These are phyloP conservation scores for Pseudococcus viburni DNA, from an alignment of 2,888 invertebrate species.

Conservation along the genomic window DNA sequence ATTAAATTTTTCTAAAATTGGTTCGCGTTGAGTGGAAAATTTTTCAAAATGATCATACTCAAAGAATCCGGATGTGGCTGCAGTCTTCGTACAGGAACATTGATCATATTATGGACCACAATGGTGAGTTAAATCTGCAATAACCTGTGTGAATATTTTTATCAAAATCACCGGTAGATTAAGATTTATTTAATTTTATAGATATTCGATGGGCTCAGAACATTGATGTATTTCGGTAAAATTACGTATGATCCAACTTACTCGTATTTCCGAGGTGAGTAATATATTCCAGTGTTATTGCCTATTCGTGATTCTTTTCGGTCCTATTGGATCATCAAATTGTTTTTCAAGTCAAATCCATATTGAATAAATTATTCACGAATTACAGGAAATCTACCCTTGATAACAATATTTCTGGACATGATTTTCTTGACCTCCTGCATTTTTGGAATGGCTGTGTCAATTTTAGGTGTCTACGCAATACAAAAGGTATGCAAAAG, in stretches of 20 bases:
- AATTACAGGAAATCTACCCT: not conserved
- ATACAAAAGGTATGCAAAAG: not conserved
- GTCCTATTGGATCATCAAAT: too few species aligned
- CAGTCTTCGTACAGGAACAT: not conserved
- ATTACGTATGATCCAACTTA: not conserved
- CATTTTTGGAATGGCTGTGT: not conserved
- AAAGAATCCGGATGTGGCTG: constrained; percentile 23
- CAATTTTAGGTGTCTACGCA: not conserved
- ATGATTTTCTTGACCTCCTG: not conserved
- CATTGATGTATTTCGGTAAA: not conserved
- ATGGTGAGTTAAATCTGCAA: not conserved
- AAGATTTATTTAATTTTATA: not conserved
- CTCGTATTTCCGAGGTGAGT: not conserved
- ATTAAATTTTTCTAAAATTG: not conserved
- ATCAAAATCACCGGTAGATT: not conserved
- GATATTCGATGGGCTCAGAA: not conserved
- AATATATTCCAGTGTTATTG: too few species aligned
- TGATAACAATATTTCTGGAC: not conserved
- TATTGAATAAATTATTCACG: too few species aligned
- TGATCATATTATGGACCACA: constrained; percentile 36
- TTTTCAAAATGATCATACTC: constrained; percentile 25
- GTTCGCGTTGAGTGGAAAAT: not conserved
- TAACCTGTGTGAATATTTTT: not conserved
- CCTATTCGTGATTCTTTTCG: too few species aligned
- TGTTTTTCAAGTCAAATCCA: too few species aligned